Conservation (phyloP, 2,797 vertebrate genomes). For the Pangasius krempfi region DNA sequence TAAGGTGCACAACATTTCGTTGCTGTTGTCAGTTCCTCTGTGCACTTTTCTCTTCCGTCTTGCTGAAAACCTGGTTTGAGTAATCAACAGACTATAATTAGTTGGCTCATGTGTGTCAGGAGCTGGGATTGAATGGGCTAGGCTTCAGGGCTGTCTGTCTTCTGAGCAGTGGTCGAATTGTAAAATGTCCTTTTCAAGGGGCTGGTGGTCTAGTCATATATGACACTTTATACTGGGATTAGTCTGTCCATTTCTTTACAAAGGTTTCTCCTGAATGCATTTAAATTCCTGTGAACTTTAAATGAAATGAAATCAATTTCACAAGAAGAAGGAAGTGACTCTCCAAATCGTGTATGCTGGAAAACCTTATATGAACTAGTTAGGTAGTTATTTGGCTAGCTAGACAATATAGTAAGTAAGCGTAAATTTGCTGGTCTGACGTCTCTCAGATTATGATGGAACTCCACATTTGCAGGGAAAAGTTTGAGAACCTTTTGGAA, state of each 20-base stretch:
- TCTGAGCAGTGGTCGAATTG: neutral
- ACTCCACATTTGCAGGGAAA: neutral
- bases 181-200: neutral
- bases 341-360: neutral
- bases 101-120: neutral
- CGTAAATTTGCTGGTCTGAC: neutral
- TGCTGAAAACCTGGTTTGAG: neutral
- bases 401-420: neutral
- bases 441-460: neutral
- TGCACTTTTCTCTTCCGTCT: neutral
- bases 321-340: neutral
- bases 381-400: neutral
- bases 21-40: neutral
- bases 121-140: neutral
- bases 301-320: neutral
- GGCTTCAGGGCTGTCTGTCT: neutral
- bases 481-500: neutral
- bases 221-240: neutral
- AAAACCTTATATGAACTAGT: neutral
- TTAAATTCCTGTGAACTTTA: neutral
- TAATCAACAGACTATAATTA: conserved; percentile 1
- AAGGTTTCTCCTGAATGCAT: neutral
- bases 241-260: neutral
- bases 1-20: neutral
- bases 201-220: neutral